Percentiles rank a stretch among this genome's conserved stretches.
These are phyloP conservation scores for Sinocyclocheilus anshuiensis DNA, from an alignment of 2,113 vertebrate species.

Conservation along the genomic window DNA sequence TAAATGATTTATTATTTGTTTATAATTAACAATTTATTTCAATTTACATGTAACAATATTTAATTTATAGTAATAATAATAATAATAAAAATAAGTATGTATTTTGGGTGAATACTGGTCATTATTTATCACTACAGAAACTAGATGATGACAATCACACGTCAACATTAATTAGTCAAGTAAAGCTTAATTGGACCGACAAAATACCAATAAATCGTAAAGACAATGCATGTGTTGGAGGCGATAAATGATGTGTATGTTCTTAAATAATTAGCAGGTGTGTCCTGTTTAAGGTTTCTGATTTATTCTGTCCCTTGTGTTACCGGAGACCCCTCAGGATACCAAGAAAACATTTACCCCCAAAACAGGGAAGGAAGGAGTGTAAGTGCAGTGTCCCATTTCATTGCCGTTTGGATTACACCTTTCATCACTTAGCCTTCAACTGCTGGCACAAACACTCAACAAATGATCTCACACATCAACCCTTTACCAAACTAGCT, in stretches of 20 bases:
- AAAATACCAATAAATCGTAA: conserved; percentile 18
- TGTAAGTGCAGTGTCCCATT: conserved; percentile 64
- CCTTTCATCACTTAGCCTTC: conserved; percentile 71
- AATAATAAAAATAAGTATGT: background rate
- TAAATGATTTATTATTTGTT: background rate
- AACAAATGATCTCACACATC: conserved; percentile 31
- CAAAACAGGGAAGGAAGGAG: conserved; percentile 71
- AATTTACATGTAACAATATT: no score
- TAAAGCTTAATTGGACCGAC: background rate
- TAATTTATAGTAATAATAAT: background rate
- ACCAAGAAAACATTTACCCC: conserved; percentile 76
- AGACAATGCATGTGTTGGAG: background rate
- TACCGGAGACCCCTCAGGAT: conserved; percentile 65
- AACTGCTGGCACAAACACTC: conserved; percentile 45
- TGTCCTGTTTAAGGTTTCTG: conserved; percentile 67
- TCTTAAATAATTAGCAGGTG: conserved; percentile 68
- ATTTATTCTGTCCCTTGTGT: conserved; percentile 70
- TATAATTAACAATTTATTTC: background rate
- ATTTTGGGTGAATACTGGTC: background rate
- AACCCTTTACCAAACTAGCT: conserved; percentile 13
- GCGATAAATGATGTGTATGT: conserved; percentile 52
- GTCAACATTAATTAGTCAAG: conserved; percentile 1
- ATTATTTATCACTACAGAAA: background rate
- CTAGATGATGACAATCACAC: background rate
- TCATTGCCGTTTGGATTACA: conserved; percentile 71